phyloP scores from a whole-genome alignment of 1,140 invertebrate genomes.

The Danaus plexippus region DNA sequence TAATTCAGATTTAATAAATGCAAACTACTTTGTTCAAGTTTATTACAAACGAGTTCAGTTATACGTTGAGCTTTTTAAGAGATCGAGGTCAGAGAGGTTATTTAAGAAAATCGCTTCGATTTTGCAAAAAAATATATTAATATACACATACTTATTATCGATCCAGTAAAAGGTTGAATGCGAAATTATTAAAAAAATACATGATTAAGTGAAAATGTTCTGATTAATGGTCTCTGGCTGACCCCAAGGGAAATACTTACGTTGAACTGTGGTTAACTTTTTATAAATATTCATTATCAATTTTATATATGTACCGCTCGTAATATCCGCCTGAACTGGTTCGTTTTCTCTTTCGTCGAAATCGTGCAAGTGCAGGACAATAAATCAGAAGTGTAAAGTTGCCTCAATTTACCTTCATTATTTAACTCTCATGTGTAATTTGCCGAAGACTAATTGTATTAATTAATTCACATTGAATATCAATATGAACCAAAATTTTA shows the following conservation, averaged over 20 bases:
- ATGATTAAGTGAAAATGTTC: slow-evolving; percentile 59
- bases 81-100: no score
- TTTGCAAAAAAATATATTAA: no score
- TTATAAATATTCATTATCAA: slow-evolving; percentile 68
- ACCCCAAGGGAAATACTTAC: slow-evolving; percentile 36
- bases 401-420: slow-evolving; percentile 68
- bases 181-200: slow-evolving; percentile 21
- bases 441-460: slow-evolving; percentile 68
- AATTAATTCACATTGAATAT: slow-evolving; percentile 65
- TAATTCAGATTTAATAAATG: no score
- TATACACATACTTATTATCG: slow-evolving; percentile 1
- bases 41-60: no score
- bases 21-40: no score
- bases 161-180: background rate
- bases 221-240: slow-evolving; percentile 51
- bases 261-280: slow-evolving; percentile 56
- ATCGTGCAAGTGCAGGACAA: slow-evolving; percentile 64
- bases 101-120: no score
- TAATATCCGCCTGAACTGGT: slow-evolving; percentile 62
- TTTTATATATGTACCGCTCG: slow-evolving; percentile 52
- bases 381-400: slow-evolving; percentile 71
- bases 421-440: slow-evolving; percentile 66
- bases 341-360: slow-evolving; percentile 69
- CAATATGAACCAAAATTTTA: slow-evolving; percentile 17
- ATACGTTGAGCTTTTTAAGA: no score